Base-by-base conservation (phyloP, 2,113 vertebrate species). In the Geococcyx californianus region DNA sequence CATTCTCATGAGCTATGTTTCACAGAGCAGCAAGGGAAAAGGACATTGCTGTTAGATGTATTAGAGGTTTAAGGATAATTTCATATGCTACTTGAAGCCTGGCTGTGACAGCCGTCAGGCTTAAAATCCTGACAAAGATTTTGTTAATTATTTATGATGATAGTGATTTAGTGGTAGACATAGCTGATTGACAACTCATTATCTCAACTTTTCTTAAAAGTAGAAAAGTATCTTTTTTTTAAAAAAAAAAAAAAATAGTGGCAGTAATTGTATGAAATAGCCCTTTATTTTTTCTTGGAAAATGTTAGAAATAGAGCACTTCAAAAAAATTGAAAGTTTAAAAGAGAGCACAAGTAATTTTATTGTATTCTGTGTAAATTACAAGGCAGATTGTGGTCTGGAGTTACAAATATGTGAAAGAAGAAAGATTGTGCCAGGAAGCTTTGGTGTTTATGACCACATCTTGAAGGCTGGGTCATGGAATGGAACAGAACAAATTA, bases 81-180 rank as follows among this genome's bases (percentile, higher is more conserved):
- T 89, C 89, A 84, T 21, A 80, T 56, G 15, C 24, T 87, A 64
- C 66, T 84, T 75, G 69, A 89, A 89, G 34, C 25, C 33, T 75
- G 29, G 9, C 28, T 94, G 55, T 89, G 89, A 94, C 94, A 96
- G 72, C 40, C 23, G 82, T 94, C 81, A 93, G 47, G 72, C 64
- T 75, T 67, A 64, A 94, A 91, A 91, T 56, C 9, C 25, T 72
- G 56, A 59, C 23, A 91, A 87, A 68, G 33, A 33, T 68, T 89
- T 77, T 70, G 6, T n/a, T 56, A 84, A 91, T 89, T 94, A 89
- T 96, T 94, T 92, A 42, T 77, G 47, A 76, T 82, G 38, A 62
- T 81, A 87, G 26, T n/a, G 58, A 66, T 90, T 89, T 84, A 95
- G 23, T 38, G 51, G 52, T 94, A 75, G 73, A 54, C 55, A 63